A percentile compares a stretch with the other conserved stretches of the same genome.
Conservation (phyloP, 2,113 vertebrate genomes). For the Hepsetus odoe region DNA sequence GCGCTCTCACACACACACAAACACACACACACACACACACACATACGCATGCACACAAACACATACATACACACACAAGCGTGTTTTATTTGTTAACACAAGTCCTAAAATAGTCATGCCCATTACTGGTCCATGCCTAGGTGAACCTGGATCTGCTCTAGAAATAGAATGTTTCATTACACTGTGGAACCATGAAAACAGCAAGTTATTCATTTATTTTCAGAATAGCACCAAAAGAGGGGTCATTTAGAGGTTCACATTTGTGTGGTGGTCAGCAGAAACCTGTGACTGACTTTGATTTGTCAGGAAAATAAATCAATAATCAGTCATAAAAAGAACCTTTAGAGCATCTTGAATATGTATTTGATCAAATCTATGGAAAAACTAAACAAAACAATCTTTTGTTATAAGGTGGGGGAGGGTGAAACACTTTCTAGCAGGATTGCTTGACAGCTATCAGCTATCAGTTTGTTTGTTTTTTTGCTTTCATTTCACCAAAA, state of each 20-base stretch:
- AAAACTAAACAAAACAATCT: no score
- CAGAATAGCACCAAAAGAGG: not conserved
- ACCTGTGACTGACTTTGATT: no score
- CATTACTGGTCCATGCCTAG: constrained; percentile 51
- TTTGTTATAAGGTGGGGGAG: no score
- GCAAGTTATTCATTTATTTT: not conserved
- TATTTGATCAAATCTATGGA: no score
- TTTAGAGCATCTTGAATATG: no score
- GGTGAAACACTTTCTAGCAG: no score
- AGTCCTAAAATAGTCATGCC: constrained; percentile 51
- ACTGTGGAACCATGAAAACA: not conserved
- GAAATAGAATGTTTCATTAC: constrained; percentile 53
- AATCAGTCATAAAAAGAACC: no score
- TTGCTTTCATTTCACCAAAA: no score
- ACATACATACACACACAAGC: constrained; percentile 4
- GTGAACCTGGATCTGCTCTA: constrained; percentile 32
- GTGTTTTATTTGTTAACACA: constrained; percentile 40
- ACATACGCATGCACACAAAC: constrained; percentile 15
- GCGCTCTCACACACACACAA: constrained; percentile 44
- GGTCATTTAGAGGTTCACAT: not conserved
- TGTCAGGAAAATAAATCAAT: no score
- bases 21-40: constrained; percentile 50
- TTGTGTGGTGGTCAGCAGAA: no score
- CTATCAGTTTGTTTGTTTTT: no score
- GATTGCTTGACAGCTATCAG: no score